A percentile compares a stretch with the other conserved stretches of the same genome.
Conservation (phyloP, 2,113 vertebrate genomes). For the Colinus virginianus region DNA sequence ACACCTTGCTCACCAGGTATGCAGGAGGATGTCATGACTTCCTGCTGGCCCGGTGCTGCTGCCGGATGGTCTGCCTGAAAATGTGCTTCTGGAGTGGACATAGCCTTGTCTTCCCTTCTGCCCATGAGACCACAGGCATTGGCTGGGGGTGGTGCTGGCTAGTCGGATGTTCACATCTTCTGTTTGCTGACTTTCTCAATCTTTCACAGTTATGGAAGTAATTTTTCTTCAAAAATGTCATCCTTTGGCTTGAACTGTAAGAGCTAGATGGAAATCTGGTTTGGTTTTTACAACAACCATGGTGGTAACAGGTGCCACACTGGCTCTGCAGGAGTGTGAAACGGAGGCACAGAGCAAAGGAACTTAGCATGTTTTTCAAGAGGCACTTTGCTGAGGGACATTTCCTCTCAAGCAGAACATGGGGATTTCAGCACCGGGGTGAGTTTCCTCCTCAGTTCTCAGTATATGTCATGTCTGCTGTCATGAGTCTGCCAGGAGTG, state of each 20-base stretch:
- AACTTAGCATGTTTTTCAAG: slow-evolving; percentile 30
- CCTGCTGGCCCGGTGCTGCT: slow-evolving; percentile 34
- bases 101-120: not conserved
- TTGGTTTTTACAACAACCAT: not conserved
- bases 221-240: not conserved
- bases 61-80: not conserved
- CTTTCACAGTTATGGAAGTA: not conserved
- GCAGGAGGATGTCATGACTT: slow-evolving; percentile 4
- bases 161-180: rapidly evolving
- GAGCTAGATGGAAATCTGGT: not conserved
- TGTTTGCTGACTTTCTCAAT: not conserved
- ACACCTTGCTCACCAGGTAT: slow-evolving; percentile 71
- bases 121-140: not conserved
- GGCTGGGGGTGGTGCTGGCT: not conserved
- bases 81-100: rapidly evolving
- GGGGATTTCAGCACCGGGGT: not conserved
- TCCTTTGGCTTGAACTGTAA: not conserved
- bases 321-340: not conserved
- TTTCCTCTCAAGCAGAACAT: not conserved
- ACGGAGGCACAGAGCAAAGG: not conserved
- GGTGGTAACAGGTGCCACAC: not conserved
- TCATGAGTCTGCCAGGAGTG: not conserved
- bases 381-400: not conserved
- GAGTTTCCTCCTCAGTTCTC: not conserved
- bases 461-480: not conserved